phyloP scores from a whole-genome alignment of 2,888 invertebrate genomes.

The Agonopterix heracliana region DNA sequence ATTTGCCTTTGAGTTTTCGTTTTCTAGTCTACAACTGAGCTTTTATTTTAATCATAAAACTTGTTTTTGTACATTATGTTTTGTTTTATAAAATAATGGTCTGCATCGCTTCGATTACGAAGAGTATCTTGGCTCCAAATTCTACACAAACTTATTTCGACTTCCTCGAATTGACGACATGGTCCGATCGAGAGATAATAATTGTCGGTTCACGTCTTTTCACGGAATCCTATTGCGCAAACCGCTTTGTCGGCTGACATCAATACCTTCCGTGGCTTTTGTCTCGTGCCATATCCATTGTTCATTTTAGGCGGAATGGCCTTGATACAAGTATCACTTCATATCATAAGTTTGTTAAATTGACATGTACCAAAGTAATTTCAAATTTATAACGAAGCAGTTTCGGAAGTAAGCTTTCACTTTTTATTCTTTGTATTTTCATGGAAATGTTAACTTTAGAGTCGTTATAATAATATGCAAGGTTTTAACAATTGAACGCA shows the following conservation, averaged over 20 bases:
- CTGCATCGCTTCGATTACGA: too few species aligned
- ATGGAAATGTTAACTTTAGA: too few species aligned
- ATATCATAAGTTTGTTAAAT: conserved; percentile 49
- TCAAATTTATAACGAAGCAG: too few species aligned
- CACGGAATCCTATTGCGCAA: conserved; percentile 73
- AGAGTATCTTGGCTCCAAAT: too few species aligned
- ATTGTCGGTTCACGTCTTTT: conserved; percentile 72
- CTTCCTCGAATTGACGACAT: conserved; percentile 61
- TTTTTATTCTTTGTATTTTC: too few species aligned
- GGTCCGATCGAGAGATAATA: conserved; percentile 67
- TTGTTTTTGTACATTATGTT: too few species aligned
- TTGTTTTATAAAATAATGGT: too few species aligned
- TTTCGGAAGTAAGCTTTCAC: too few species aligned
- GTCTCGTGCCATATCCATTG: conserved; percentile 70
- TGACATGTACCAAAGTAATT: conserved; percentile 26
- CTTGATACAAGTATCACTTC: conserved; percentile 46
- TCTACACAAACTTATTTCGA: too few species aligned
- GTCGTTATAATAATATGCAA: too few species aligned
- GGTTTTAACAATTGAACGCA: too few species aligned
- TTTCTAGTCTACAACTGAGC: conserved; percentile 18
- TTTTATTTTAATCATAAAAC: conserved; percentile 20
- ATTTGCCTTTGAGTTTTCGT: conserved; percentile 48
- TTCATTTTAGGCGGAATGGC: conserved; percentile 56
- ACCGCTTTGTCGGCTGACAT: conserved; percentile 70
- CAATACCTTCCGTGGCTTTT: conserved; percentile 63